Evolutionary conservation across 2,797 vertebrate species (phyloP), one percentile per base, ranked within the genome.

Genomic region (Gymnodraco acuticeps): DNA sequence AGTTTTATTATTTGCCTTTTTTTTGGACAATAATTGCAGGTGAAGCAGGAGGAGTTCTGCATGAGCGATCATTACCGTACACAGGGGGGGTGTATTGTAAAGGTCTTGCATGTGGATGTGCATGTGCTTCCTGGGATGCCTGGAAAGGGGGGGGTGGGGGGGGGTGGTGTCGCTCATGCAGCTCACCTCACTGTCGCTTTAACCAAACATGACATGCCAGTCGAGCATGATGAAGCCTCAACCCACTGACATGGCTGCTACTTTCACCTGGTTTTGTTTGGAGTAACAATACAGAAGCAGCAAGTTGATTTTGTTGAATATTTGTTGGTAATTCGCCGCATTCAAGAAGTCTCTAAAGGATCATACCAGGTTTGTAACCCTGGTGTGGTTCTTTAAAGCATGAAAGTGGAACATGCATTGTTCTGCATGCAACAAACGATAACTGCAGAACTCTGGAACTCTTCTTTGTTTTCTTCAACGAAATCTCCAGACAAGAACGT

Each of bases 61-160:
- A 92, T 92, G 90, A 91, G 87, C 70, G 81, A 80, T 46, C 52
- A 48, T 64, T 38, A 31, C 75, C 51, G 62, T 38, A 50, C 38
- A 38, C 4, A 65, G 70, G 54, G 58, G 33, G 33, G 33, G 1
- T 19, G 27, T 54, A 54, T 70, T 59, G 63, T 60, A 1, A 77
- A 75, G 74, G 60, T 78, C 46, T 78, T 92, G 93, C 93, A 93
- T 94, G 93, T 85, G 87, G 74, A 89, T 87, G 87, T 92, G 91
- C 91, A 93, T 93, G 91, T 70, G 78, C 85, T 85, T 83, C 78
- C 82, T 75, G 78, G 75, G 45, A 38, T 83, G 89, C 73, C 70
- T 89, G 88, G 53, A 6, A 17, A 20, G 15, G 52, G n/a, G 53
- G 19, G 17, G 15, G 52, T n/a, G 53, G 19, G 17, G 42, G 31